A percentile compares a stretch with the other conserved stretches of the same genome.
These are phyloP conservation scores for Idris sp. DNA, from an alignment of 1,140 invertebrate species.

Conservation along the genomic window DNA sequence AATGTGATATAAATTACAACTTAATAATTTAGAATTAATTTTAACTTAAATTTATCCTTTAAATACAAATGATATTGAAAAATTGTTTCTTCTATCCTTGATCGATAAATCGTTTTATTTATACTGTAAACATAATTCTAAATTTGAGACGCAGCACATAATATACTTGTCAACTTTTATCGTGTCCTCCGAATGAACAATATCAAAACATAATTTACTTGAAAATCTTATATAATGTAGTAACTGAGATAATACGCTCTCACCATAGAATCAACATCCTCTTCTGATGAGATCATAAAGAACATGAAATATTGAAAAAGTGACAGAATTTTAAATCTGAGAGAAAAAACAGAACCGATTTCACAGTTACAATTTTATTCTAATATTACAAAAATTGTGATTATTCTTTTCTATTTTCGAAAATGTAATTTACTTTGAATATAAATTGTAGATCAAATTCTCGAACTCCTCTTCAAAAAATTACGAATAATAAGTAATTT, in stretches of 20 bases:
- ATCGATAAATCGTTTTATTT: slow-evolving; percentile 22
- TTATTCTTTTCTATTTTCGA: no score
- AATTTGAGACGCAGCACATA: slow-evolving; percentile 24
- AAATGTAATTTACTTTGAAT: no score
- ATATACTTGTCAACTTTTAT: slow-evolving; percentile 29
- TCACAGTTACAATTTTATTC: no score
- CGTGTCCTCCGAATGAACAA: slow-evolving; percentile 18
- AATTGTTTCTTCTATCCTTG: not conserved
- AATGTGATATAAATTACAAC: no score
- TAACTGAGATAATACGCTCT: slow-evolving; percentile 30
- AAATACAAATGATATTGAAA: slow-evolving; percentile 1
- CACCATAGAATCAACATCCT: slow-evolving; percentile 35
- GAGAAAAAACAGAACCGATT: no score
- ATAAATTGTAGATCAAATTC: no score
- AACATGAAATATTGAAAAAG: slow-evolving; percentile 38
- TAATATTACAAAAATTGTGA: no score
- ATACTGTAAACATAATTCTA: slow-evolving; percentile 19
- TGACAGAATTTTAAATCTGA: no score
- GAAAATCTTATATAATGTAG: slow-evolving; percentile 43
- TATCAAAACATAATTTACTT: slow-evolving; percentile 38
- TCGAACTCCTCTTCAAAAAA: no score
- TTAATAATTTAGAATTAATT: no score
- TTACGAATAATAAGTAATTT: no score
- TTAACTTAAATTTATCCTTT: no score
- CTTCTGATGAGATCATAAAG: slow-evolving; percentile 40